A percentile compares a stretch with the other conserved stretches of the same genome.
Conservation (phyloP, 2,113 vertebrate genomes). For the Rhombomys opimus region DNA sequence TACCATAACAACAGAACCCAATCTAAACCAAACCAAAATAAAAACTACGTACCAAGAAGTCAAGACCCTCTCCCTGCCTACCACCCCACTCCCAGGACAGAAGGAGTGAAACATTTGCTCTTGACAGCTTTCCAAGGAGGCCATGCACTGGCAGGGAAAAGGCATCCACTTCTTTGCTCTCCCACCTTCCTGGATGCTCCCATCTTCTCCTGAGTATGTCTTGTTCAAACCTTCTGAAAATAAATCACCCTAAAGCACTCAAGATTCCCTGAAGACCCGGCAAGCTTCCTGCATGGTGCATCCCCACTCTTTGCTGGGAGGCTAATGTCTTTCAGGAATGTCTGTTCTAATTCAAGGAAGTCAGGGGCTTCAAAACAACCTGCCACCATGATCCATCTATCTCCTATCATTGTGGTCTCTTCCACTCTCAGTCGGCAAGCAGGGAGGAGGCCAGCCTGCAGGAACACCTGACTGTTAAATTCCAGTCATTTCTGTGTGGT, state of each 20-base stretch:
- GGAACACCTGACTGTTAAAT: slow-evolving; percentile 44
- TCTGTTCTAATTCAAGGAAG: slow-evolving; percentile 85
- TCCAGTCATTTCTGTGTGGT: slow-evolving; percentile 26
- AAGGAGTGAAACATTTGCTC: slow-evolving; percentile 44
- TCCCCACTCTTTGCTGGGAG: slow-evolving; percentile 82
- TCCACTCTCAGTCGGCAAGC: slow-evolving; percentile 57
- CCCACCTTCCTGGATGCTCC: slow-evolving; percentile 77
- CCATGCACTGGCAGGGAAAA: slow-evolving; percentile 63
- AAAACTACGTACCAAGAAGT: slow-evolving; percentile 34
- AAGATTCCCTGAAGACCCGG: slow-evolving; percentile 84
- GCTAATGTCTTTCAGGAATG: slow-evolving; percentile 85
- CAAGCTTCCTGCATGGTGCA: slow-evolving; percentile 84
- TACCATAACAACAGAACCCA: not conserved
- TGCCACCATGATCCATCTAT: slow-evolving; percentile 62
- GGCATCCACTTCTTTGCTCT: slow-evolving; percentile 62
- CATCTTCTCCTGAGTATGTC: slow-evolving; percentile 83
- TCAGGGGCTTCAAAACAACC: slow-evolving; percentile 76
- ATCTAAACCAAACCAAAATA: not conserved
- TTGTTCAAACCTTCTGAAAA: slow-evolving; percentile 84
- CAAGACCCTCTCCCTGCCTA: not conserved
- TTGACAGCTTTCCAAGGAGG: slow-evolving; percentile 58
- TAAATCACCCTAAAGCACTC: slow-evolving; percentile 88
- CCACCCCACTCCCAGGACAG: not conserved
- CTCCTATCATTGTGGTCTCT: not conserved
- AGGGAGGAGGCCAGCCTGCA: slow-evolving; percentile 57